phyloP scores from a whole-genome alignment of 1,140 invertebrate species.

The Philotrypesis tridentata region DNA sequence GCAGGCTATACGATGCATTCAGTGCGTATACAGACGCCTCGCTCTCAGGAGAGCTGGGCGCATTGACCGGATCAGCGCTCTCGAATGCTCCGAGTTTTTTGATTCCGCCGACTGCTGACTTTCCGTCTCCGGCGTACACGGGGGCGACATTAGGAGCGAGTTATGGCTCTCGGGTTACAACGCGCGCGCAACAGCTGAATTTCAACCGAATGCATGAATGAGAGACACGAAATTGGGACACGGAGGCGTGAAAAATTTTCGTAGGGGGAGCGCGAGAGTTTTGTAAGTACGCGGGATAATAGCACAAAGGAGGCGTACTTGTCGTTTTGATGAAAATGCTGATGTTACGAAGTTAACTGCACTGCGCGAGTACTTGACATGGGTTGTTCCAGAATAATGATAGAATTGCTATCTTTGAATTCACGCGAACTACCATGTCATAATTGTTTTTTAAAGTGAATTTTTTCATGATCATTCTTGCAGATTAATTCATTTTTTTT shows the following conservation, averaged over 20 bases:
- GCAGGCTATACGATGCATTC: slow-evolving; percentile 67
- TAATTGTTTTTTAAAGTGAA: too few relatives aligned
- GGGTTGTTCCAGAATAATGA: too few relatives aligned
- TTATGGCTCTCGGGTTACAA: background rate
- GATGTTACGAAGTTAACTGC: background rate
- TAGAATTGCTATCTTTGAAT: too few relatives aligned
- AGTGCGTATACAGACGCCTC: slow-evolving; percentile 40
- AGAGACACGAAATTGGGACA: background rate
- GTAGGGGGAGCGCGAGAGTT: background rate
- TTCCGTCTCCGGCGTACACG: background rate
- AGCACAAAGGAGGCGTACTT: background rate
- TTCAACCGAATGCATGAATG: background rate
- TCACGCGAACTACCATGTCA: too few relatives aligned
- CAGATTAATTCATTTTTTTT: background rate
- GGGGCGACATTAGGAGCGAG: background rate
- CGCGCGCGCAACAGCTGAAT: slow-evolving; percentile 42
- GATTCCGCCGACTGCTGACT: slow-evolving; percentile 34
- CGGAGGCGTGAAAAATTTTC: background rate
- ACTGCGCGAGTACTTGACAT: too few relatives aligned
- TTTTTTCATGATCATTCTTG: too few relatives aligned
- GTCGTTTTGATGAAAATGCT: background rate
- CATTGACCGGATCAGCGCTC: slow-evolving; percentile 70
- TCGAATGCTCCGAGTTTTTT: slow-evolving; percentile 58
- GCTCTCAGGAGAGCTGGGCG: slow-evolving; percentile 50
- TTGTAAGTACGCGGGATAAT: background rate